Evolutionary conservation across 2,888 invertebrate genomes (phyloP).

Genomic region (Microplitis manilae): DNA sequence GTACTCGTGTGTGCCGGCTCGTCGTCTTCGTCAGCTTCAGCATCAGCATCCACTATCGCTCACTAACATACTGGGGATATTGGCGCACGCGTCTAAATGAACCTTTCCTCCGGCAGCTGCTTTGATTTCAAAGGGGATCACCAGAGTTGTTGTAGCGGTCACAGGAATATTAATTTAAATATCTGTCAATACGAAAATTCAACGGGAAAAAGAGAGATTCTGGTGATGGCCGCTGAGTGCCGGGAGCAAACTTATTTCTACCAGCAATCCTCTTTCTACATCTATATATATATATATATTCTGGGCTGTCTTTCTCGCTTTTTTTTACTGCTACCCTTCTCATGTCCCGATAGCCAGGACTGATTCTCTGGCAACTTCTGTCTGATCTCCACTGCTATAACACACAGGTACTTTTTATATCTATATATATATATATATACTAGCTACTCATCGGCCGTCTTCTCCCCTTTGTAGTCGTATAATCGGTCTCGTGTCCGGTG

Average conservation of each 20-base stretch:
- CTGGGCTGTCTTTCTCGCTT: slow-evolving; percentile 35
- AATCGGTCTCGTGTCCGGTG: slow-evolving; percentile 44
- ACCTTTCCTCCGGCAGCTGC: slow-evolving; percentile 54
- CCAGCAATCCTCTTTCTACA: slow-evolving; percentile 44
- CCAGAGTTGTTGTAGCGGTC: slow-evolving; percentile 49
- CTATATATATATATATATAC: neutral
- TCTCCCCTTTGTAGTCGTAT: slow-evolving; percentile 41
- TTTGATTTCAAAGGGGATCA: slow-evolving; percentile 68
- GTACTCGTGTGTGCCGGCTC: slow-evolving; percentile 51
- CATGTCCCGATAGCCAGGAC: slow-evolving; percentile 14
- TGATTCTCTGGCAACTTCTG: slow-evolving; percentile 33
- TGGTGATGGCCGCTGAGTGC: slow-evolving; percentile 38
- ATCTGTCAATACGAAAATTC: slow-evolving; percentile 68
- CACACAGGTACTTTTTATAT: slow-evolving; percentile 31
- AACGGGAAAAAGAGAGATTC: slow-evolving; percentile 41
- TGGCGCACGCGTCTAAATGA: slow-evolving; percentile 63
- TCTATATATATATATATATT: slow-evolving; percentile 18
- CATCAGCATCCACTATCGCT: neutral
- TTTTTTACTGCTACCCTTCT: slow-evolving; percentile 29
- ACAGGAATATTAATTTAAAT: slow-evolving; percentile 70
- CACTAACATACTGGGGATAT: slow-evolving; percentile 49
- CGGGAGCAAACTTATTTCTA: slow-evolving; percentile 31
- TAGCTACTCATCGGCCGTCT: slow-evolving; percentile 6
- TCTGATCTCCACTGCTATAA: slow-evolving; percentile 24
- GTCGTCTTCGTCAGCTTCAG: neutral